Percentiles rank a stretch among this genome's conserved stretches.
Evolutionary conservation across 2,888 invertebrate genomes (phyloP).

Genomic region (Drosophila glabriapex): DNA sequence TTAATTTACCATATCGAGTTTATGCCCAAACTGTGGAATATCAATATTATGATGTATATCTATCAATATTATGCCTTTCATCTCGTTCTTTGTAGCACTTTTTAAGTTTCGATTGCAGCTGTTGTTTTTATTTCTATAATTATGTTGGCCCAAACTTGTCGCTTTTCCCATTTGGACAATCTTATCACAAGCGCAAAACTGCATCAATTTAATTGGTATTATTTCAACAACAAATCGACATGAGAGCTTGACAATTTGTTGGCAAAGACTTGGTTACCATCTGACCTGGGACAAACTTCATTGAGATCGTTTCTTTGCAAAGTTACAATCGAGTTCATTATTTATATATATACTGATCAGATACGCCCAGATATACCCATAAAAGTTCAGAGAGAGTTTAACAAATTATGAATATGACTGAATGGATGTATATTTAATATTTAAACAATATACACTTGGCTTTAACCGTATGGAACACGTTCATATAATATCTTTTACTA

Average conservation of each 20-base stretch:
- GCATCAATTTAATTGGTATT: not conserved
- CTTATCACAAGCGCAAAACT: not conserved
- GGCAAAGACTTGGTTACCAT: not conserved
- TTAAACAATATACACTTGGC: slow-evolving; percentile 74
- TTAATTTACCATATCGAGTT: not conserved
- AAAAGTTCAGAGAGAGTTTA: not conserved
- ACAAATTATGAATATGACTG: slow-evolving; percentile 1
- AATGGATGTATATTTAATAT: slow-evolving; percentile 33
- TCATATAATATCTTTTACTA: slow-evolving; percentile 72
- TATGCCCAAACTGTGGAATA: not conserved
- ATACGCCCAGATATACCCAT: not conserved
- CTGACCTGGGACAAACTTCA: not conserved
- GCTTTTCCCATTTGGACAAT: not conserved
- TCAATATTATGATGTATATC: not conserved
- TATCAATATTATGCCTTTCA: not conserved
- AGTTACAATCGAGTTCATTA: not conserved
- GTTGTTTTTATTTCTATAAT: not conserved
- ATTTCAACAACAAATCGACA: not conserved
- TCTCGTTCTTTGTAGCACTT: not conserved
- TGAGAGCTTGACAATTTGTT: not conserved
- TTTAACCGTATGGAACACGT: slow-evolving; percentile 72
- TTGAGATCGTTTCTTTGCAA: not conserved
- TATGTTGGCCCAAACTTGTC: not conserved
- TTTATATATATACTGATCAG: not conserved
- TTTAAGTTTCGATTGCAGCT: too few relatives aligned